These are phyloP conservation scores for Pegoplata infirma DNA, from an alignment of 2,888 invertebrate species.

Conservation along the genomic window DNA sequence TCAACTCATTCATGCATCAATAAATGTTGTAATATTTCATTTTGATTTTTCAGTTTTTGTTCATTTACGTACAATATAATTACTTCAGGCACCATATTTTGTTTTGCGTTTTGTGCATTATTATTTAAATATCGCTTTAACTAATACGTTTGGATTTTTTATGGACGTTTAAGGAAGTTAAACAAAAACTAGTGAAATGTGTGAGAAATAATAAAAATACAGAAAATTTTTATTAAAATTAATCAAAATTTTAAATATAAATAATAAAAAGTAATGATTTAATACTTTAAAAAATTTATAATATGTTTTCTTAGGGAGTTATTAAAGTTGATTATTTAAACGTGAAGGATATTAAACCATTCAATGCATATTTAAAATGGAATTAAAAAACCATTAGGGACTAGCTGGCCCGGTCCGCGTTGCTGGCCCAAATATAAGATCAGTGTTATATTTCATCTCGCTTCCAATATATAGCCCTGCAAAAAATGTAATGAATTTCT, in stretches of 20 bases:
- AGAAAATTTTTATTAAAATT: too few relatives aligned
- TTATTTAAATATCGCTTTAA: slow-evolving; percentile 17
- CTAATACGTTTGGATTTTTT: slow-evolving; percentile 36
- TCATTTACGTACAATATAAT: neutral
- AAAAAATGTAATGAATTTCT: too few relatives aligned
- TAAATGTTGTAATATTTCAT: slow-evolving; percentile 31
- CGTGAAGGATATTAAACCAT: too few relatives aligned
- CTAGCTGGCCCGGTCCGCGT: too few relatives aligned
- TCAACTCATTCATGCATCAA: slow-evolving; percentile 29
- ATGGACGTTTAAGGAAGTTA: slow-evolving; percentile 28
- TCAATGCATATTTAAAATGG: too few relatives aligned
- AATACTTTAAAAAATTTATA: neutral
- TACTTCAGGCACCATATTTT: neutral
- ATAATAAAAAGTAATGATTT: too few relatives aligned
- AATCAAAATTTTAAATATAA: too few relatives aligned
- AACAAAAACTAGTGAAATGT: neutral
- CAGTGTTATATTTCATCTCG: too few relatives aligned
- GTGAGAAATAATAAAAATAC: neutral
- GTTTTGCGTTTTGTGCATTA: neutral
- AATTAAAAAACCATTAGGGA: too few relatives aligned
- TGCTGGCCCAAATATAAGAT: too few relatives aligned
- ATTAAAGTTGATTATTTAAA: neutral
- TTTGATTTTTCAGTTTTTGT: neutral
- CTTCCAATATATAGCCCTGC: too few relatives aligned
- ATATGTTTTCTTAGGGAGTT: neutral